These are phyloP conservation scores for Cnemophilus loriae DNA, from an alignment of 2,113 vertebrate species.

Conservation along the genomic window DNA sequence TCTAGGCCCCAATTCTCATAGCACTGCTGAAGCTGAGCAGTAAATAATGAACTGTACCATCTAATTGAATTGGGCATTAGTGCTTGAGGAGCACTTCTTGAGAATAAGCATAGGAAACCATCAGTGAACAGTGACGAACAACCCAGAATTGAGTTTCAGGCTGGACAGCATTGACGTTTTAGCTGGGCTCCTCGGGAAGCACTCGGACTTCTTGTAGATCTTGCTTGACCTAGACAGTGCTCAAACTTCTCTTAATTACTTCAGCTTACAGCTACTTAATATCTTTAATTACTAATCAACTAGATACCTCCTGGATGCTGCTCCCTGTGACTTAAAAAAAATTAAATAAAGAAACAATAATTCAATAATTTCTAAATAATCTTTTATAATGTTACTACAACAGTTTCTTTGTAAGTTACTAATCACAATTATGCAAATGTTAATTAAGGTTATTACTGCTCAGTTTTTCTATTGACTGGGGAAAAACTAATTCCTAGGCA, in stretches of 20 bases:
- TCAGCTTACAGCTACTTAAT: conserved; percentile 47
- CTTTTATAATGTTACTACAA: conserved; percentile 56
- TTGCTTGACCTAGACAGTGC: background rate
- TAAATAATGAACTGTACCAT: background rate
- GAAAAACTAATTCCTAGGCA: conserved; percentile 34
- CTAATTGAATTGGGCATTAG: conserved; percentile 14
- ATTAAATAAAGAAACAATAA: conserved; percentile 56
- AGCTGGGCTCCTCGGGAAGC: background rate
- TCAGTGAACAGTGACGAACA: background rate
- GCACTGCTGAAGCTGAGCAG: background rate
- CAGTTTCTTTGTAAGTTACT: conserved; percentile 67
- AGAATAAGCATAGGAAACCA: background rate
- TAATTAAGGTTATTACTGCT: conserved; percentile 74
- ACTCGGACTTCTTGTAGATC: background rate
- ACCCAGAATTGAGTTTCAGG: background rate
- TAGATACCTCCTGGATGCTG: conserved; percentile 59
- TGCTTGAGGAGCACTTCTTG: background rate
- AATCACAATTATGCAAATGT: conserved; percentile 73
- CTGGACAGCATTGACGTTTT: background rate
- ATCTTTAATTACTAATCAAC: conserved; percentile 67
- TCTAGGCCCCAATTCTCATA: background rate
- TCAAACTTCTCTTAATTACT: conserved; percentile 47
- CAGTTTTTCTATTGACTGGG: conserved; percentile 61
- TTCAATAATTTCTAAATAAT: conserved; percentile 65
- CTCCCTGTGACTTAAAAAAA: conserved; percentile 60